Percentiles rank a stretch among this genome's conserved stretches.
Evolutionary conservation across 2,113 vertebrate species (phyloP).

Genomic region (Leuciscus idus): DNA sequence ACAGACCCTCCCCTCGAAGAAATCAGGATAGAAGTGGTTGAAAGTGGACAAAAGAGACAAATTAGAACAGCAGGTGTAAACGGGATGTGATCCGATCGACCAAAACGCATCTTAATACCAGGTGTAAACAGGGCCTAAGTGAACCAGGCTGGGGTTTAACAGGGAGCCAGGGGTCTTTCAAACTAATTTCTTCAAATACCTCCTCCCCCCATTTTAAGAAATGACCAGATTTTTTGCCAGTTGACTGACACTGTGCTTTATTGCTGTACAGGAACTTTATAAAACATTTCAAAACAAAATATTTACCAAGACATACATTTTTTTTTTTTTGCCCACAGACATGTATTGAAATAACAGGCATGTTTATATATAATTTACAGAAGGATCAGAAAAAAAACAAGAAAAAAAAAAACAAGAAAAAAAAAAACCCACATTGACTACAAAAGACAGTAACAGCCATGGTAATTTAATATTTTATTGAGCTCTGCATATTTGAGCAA

Average conservation of each 20-base stretch:
- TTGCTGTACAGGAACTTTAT: slow-evolving; percentile 81
- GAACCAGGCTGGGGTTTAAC: too few species aligned
- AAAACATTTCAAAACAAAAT: slow-evolving; percentile 79
- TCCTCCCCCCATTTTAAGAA: neutral
- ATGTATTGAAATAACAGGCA: slow-evolving; percentile 68
- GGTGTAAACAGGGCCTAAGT: too few species aligned
- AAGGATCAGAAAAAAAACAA: slow-evolving; percentile 56
- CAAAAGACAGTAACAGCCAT: slow-evolving; percentile 68
- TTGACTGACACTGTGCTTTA: slow-evolving; percentile 77
- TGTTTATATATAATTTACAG: slow-evolving; percentile 71
- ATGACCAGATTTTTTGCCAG: neutral
- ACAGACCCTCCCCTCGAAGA: too few species aligned
- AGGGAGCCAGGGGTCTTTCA: too few species aligned
- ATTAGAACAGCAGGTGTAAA: too few species aligned
- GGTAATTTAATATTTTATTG: slow-evolving; percentile 59
- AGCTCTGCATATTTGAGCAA: slow-evolving; percentile 54
- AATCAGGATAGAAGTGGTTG: too few species aligned
- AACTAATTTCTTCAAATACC: too few species aligned
- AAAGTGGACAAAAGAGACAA: too few species aligned
- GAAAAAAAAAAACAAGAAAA: slow-evolving; percentile 39
- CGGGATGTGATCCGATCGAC: too few species aligned
- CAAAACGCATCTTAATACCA: too few species aligned
- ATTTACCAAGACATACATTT: slow-evolving; percentile 71
- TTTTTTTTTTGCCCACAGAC: slow-evolving; percentile 72
- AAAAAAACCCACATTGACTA: slow-evolving; percentile 56